Evolutionary conservation across 2,888 invertebrate species (phyloP).

Genomic region (Lepidonotus clava): DNA sequence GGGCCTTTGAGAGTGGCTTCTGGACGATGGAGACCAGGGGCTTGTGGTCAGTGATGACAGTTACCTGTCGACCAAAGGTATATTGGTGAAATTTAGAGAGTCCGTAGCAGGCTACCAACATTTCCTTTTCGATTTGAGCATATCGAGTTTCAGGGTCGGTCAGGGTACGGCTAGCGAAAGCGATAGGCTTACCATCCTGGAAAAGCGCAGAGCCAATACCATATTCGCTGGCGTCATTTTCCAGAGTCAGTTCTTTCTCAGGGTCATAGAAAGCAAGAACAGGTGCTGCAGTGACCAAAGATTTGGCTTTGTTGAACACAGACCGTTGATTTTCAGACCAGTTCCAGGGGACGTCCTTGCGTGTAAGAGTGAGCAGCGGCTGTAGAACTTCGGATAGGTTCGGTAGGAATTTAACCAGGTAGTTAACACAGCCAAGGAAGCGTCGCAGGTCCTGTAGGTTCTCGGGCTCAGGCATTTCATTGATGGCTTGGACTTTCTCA

Average conservation of each 20-base stretch:
- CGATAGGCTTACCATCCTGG: slow-evolving; percentile 75
- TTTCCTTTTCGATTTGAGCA: slow-evolving; percentile 77
- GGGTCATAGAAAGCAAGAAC: slow-evolving; percentile 64
- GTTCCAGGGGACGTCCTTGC: slow-evolving; percentile 61
- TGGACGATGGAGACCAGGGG: slow-evolving; percentile 78
- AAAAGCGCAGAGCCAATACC: slow-evolving; percentile 70
- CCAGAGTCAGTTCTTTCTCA: slow-evolving; percentile 53
- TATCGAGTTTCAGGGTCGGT: slow-evolving; percentile 76
- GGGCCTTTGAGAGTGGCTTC: slow-evolving; percentile 67
- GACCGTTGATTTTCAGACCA: slow-evolving; percentile 65
- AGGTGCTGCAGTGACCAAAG: too few species aligned
- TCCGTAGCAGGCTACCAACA: slow-evolving; percentile 74
- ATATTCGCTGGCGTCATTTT: slow-evolving; percentile 65
- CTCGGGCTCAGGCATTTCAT: slow-evolving; percentile 56
- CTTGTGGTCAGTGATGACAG: slow-evolving; percentile 77
- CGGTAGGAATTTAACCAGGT: slow-evolving; percentile 56
- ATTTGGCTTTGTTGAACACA: slow-evolving; percentile 62
- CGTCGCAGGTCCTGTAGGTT: slow-evolving; percentile 59
- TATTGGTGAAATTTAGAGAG: slow-evolving; percentile 78
- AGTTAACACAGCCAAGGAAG: slow-evolving; percentile 61
- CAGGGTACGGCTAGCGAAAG: slow-evolving; percentile 78
- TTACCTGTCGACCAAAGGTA: slow-evolving; percentile 72
- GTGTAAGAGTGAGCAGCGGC: slow-evolving; percentile 59
- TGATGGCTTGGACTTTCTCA: slow-evolving; percentile 60
- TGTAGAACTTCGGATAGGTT: slow-evolving; percentile 57